These are phyloP conservation scores for Lepidothrix coronata DNA, from an alignment of 2,113 vertebrate species.

Conservation along the genomic window DNA sequence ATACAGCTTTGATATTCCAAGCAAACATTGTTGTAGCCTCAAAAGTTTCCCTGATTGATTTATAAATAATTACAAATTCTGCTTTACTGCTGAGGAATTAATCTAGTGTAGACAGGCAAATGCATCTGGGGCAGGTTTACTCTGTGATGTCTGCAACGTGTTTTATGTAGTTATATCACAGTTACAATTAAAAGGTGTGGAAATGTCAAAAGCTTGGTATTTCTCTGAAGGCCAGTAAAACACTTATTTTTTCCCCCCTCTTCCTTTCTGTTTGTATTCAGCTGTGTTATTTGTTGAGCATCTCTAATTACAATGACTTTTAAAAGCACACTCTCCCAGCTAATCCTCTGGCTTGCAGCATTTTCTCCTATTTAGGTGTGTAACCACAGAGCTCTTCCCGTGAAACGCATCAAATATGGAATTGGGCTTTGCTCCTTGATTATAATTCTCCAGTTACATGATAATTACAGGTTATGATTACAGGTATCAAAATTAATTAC, in stretches of 20 bases:
- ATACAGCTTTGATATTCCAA: neutral
- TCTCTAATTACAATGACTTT: neutral
- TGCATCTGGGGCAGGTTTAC: neutral
- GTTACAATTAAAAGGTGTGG: neutral
- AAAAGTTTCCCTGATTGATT: neutral
- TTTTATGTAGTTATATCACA: neutral
- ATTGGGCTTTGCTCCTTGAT: constrained; percentile 2
- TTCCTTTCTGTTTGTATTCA: neutral
- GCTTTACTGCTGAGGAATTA: neutral
- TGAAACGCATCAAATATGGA: neutral
- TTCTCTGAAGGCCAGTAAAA: neutral
- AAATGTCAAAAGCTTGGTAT: neutral
- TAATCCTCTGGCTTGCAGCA: neutral
- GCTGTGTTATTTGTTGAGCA: neutral
- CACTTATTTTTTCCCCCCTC: rapidly evolving
- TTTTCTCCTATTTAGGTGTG: neutral
- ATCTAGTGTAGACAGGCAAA: neutral
- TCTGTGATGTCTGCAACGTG: neutral
- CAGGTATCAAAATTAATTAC: constrained; percentile 32
- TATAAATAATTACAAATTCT: neutral
- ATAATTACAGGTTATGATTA: constrained; percentile 27
- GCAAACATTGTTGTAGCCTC: neutral
- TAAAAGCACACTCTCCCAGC: neutral
- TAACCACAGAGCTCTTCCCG: neutral
- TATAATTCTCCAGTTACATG: neutral